phyloP scores from a whole-genome alignment of 2,888 invertebrate species.

The Branchellion lobata region DNA sequence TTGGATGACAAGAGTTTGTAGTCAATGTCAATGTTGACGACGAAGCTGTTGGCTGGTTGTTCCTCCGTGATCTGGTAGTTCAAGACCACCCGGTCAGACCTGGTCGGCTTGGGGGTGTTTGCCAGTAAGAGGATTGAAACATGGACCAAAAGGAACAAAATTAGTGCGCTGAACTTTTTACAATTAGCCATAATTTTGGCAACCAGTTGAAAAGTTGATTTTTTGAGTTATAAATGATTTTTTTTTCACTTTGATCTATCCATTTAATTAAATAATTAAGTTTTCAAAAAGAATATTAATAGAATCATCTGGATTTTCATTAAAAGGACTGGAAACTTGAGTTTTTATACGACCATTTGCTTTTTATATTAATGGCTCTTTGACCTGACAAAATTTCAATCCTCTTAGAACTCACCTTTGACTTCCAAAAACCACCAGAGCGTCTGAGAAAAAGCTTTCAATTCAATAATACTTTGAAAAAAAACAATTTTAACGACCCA shows the following conservation, averaged over 20 bases:
- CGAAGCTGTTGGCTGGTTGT: background rate
- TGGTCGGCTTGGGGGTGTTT: background rate
- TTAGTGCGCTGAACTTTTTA: too few species aligned
- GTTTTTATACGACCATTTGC: too few species aligned
- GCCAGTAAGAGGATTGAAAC: background rate
- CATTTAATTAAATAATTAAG: too few species aligned
- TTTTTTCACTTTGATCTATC: too few species aligned
- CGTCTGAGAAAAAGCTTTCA: conserved; percentile 6
- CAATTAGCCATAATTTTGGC: too few species aligned
- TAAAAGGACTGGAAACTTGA: too few species aligned
- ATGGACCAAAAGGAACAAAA: too few species aligned
- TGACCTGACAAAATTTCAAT: background rate
- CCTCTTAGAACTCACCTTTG: background rate
- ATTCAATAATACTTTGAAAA: conserved; percentile 5
- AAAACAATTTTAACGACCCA: background rate
- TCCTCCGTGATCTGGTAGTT: background rate
- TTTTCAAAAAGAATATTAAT: too few species aligned
- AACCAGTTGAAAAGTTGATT: too few species aligned
- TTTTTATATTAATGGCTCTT: background rate
- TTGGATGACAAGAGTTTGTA: background rate
- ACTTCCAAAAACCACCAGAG: background rate
- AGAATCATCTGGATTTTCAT: background rate
- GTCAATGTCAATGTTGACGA: conserved; percentile 5
- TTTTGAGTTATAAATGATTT: too few species aligned
- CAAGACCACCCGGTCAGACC: background rate